Percentiles rank a stretch among this genome's conserved stretches.
These are phyloP conservation scores for Lithophane leautieri DNA, from an alignment of 2,888 invertebrate genomes.

Conservation along the genomic window DNA sequence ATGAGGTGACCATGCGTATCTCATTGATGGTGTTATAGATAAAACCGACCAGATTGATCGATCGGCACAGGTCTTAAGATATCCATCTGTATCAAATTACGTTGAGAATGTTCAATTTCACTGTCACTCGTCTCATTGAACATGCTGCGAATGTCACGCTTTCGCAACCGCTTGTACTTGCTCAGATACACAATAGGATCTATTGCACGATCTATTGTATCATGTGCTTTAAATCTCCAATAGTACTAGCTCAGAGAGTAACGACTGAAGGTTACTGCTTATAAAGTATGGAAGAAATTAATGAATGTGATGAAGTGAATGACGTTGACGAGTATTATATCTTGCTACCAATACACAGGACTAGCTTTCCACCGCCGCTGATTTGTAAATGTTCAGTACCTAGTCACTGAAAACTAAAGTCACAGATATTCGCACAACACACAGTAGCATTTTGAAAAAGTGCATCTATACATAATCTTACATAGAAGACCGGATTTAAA, in stretches of 20 bases:
- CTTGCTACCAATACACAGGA: not conserved
- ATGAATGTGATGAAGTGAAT: not conserved
- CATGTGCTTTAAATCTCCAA: constrained; percentile 16
- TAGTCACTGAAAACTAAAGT: not conserved
- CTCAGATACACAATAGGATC: constrained; percentile 18
- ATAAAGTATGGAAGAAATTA: not conserved
- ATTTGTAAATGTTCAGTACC: not conserved
- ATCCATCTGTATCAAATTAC: constrained; percentile 50
- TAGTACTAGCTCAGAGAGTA: constrained; percentile 26
- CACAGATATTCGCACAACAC: not conserved
- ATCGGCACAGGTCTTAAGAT: constrained; percentile 20
- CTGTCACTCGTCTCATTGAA: constrained; percentile 46
- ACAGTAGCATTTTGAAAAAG: not conserved
- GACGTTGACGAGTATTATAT: not conserved
- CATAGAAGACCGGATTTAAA: not conserved
- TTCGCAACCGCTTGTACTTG: constrained; percentile 38
- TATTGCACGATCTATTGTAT: constrained; percentile 19
- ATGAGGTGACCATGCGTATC: not conserved
- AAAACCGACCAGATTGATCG: constrained; percentile 18
- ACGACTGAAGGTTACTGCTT: not conserved
- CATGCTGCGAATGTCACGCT: constrained; percentile 51
- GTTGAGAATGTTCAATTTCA: constrained; percentile 50
- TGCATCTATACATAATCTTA: not conserved
- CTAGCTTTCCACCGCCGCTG: not conserved
- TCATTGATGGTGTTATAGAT: constrained; percentile 10